Evolutionary conservation across 2,888 invertebrate species (phyloP).

Genomic region (Perizoma flavofasciatum): DNA sequence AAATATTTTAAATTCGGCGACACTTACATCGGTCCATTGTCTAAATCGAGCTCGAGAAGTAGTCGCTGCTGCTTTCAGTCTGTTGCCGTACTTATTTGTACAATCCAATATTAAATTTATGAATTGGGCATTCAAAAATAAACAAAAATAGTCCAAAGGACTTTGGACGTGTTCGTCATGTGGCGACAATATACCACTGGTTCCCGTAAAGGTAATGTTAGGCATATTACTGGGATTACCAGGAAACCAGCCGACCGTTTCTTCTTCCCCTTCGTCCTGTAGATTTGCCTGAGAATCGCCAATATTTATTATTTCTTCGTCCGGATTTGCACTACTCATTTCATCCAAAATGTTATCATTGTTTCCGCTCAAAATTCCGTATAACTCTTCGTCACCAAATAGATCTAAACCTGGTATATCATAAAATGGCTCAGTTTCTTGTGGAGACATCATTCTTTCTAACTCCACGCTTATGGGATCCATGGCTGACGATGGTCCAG

Average conservation of each 20-base stretch:
- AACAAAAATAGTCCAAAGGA: slow-evolving; percentile 21
- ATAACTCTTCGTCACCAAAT: slow-evolving; percentile 25
- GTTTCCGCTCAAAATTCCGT: slow-evolving; percentile 28
- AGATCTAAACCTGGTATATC: slow-evolving; percentile 27
- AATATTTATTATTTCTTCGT: slow-evolving; percentile 21
- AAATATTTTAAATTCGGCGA: slow-evolving; percentile 29
- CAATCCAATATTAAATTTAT: slow-evolving; percentile 27
- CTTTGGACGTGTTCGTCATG: slow-evolving; percentile 18
- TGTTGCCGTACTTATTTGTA: slow-evolving; percentile 31
- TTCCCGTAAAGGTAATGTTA: slow-evolving; percentile 22
- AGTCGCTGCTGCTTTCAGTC: slow-evolving; percentile 18
- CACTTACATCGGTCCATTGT: slow-evolving; percentile 18
- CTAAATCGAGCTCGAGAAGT: slow-evolving; percentile 5
- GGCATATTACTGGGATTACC: slow-evolving; percentile 8
- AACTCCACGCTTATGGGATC: slow-evolving; percentile 19
- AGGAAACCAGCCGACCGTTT: slow-evolving; percentile 14
- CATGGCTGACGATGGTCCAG: slow-evolving; percentile 13
- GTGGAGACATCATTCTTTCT: slow-evolving; percentile 28
- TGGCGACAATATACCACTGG: slow-evolving; percentile 18
- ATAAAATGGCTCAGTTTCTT: too few species aligned
- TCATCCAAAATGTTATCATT: slow-evolving; percentile 24
- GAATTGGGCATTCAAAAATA: slow-evolving; percentile 17
- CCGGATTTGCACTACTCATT: slow-evolving; percentile 28
- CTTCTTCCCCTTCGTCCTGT: slow-evolving; percentile 27
- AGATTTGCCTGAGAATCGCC: slow-evolving; percentile 19